Conservation (phyloP, 1,140 invertebrate genomes). For the Ylistrum balloti region DNA sequence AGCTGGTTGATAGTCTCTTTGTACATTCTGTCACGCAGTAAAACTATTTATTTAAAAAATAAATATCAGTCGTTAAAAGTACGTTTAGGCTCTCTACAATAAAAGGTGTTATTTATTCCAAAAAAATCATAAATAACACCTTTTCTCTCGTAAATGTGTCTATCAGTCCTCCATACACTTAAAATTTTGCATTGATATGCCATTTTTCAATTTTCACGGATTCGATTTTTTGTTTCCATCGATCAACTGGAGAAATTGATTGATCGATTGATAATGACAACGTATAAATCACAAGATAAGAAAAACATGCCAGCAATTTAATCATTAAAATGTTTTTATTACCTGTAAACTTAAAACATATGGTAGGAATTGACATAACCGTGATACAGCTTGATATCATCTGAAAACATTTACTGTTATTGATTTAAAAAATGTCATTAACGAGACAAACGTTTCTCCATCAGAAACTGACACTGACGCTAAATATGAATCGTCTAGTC, state of each 20-base stretch:
- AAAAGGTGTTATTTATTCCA: background rate
- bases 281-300: background rate
- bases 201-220: constrained; percentile 8
- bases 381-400: background rate
- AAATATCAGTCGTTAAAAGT: background rate
- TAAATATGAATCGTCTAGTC: constrained; percentile 16
- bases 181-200: background rate
- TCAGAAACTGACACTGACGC: background rate
- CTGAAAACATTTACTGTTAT: constrained; percentile 2
- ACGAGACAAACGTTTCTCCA: background rate
- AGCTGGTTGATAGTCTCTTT: background rate
- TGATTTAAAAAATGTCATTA: background rate
- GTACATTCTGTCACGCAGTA: background rate
- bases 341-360: background rate
- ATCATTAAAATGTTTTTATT: background rate
- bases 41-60: background rate
- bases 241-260: background rate
- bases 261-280: background rate
- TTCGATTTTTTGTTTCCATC: background rate
- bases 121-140: background rate
- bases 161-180: background rate
- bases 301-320: background rate
- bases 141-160: background rate
- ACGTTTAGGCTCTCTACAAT: background rate
- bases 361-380: background rate